These are phyloP conservation scores for Thinocorus orbignyianus DNA, from an alignment of 2,113 vertebrate genomes.

Conservation along the genomic window DNA sequence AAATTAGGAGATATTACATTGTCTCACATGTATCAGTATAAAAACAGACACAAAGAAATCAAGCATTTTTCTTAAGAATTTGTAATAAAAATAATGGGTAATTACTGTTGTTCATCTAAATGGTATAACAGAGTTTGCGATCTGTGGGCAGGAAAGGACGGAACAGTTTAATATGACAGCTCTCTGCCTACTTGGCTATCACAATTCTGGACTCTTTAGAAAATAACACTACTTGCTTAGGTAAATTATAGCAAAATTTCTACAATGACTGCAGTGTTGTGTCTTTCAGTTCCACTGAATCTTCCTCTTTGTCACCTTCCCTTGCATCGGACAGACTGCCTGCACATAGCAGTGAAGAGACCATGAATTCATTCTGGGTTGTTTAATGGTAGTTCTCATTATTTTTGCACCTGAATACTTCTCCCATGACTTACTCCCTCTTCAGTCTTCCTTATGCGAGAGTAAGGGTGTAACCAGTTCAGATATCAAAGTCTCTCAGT, in stretches of 20 bases:
- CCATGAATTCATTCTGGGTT: background rate
- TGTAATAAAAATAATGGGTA: background rate
- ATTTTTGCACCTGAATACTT: background rate
- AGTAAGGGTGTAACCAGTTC: background rate
- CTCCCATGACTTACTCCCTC: background rate
- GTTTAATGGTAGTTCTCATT: background rate
- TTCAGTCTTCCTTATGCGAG: background rate
- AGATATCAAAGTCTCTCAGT: background rate
- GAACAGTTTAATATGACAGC: background rate
- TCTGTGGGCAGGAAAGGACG: background rate
- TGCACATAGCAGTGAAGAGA: background rate
- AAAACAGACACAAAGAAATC: background rate
- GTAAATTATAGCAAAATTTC: background rate
- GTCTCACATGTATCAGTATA: background rate
- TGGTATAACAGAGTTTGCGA: background rate
- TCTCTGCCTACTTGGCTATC: background rate
- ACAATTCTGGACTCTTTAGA: background rate
- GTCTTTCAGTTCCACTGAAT: background rate
- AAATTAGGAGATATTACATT: background rate
- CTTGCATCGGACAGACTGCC: background rate
- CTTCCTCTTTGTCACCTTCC: background rate
- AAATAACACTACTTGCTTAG: background rate
- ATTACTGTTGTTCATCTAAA: background rate
- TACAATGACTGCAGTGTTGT: background rate
- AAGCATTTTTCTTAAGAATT: background rate